Base-by-base conservation (phyloP, 1,140 invertebrate genomes). In the Steinernema feltiae region DNA sequence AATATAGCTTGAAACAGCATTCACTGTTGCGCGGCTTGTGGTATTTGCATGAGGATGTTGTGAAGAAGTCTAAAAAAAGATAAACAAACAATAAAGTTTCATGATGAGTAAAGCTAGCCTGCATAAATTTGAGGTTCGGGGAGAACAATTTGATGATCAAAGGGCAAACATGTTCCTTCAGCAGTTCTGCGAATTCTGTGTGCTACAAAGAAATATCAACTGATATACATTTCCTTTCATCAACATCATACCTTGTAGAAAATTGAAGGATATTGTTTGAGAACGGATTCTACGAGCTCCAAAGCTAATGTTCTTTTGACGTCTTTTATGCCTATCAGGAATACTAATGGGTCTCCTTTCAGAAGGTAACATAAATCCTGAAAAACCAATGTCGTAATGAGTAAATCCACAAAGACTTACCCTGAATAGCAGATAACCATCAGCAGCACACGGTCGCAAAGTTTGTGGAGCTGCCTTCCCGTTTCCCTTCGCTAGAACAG, bases 131-230 rank as follows among this genome's bases (percentile, higher is more conserved):
- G 7, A 80, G 69, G 35, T 80, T 80, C n/a, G 78, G 79, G 12
- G 95, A 98, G 88, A 99, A 98, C 75, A 98, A 87, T 87, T 97
- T 95, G 74, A 99, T 98, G 0, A 99, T 93, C 80, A 99, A 89
- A 12, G 96, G 95, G 87, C 96, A 98, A 0, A 99, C 95, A 80
- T 93, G 90, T 87, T 98, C 96, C 88, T 98, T 98, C 17, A 99
- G 86, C 32, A 99, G 88, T 86, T 97, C 94, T 82, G 92, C 92
- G 86, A 98, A 98, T 87, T 98, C 95, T 32, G 91, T 89, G 88
- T 97, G 94, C 92, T 95, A 87, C 76, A 91, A 90, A 80, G 29
- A 79, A 53, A 75, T 53, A 70, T 71, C 69, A 48, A 78, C 75
- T 73, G 78, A 27, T 53, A 29, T 78, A 21, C 31, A n/a, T 76